Base-by-base conservation (phyloP, 2,888 invertebrate genomes). In the Hesperia comma region DNA sequence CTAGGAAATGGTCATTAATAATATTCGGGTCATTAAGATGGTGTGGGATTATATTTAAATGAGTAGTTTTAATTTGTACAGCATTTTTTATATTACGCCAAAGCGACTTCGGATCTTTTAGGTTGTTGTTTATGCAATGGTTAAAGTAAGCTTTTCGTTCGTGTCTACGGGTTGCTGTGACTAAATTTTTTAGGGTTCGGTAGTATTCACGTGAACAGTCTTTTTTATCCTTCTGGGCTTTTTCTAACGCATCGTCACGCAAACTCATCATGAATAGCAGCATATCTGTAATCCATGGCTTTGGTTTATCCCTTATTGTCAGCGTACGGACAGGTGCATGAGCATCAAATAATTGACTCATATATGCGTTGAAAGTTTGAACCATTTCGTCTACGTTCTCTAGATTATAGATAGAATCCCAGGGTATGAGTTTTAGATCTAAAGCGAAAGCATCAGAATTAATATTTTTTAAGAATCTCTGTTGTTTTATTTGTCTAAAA, bases 241-340 rank as follows among this genome's bases (percentile, higher is more conserved):
- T 69, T 10, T 8, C n/a, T n/a, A 67, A 32, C 0, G 71, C 72
- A 6, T 57, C 57, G 55, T 74, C 67, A 6, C 70, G 55, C 32
- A 72, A 37, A 8, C 21, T 51, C 71, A 72, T 75, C 68, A 73
- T 73, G 10, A 62, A 57, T 63, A 70, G 8, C 72, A 46, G n/a
- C 12, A 60, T 71, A 19, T 70, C 56, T 0, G 72, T 74, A 0
- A 74, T 64, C 71, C 73, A 73, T 0, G 73, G 73, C 2, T 41
- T 62, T 6, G 69, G 61, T 8, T 61, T 63, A 2, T 57, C n/a
- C 2, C 56, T 70, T 6, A 72, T n/a, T 6, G 15, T 33, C 15
- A 61, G 8, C 33, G 15, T 63, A 6, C 14, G 63, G 0, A 70
- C 4, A 4, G 72, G 74, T 0, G 74, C 71, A 51, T 74, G 72